Evolutionary conservation across 1,140 invertebrate species (phyloP), one percentile per base, ranked within the genome.

Genomic region (Bombus balteatus): DNA sequence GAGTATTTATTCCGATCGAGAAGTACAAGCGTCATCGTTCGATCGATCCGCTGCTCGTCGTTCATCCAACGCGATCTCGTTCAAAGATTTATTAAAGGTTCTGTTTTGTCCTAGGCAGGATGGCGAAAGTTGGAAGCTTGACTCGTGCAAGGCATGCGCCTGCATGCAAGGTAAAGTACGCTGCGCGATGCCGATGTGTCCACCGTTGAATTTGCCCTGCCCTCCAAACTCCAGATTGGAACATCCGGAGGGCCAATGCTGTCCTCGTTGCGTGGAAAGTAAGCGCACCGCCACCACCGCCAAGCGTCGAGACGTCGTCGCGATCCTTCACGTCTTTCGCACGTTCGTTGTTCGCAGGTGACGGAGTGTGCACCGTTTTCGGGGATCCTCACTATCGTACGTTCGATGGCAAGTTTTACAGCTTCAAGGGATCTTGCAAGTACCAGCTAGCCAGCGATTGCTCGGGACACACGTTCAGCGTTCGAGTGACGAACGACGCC

Each of bases 321-420:
- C 32, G 57, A 22, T 32, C 1, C 32, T 39, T 18, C 47, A 53
- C 47, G 47, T 8, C 18, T 53, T 8, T 53, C 47, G 47, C 47
- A 22, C 47, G 25, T 10, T 68, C 62, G 43, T 8, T 34, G 59
- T 15, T 59, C 82, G 53, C 92, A 97, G 97, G 96, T 81, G 97
- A 98, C 79, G 98, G 98, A 10, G 97, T 98, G 1, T 99, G 98
- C 94, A 98, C 98, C 0, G 98, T 98, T 0, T 99, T 98, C 93
- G 98, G 98, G 2, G 98, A 99, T 94, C 98, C 98, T 1, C 98
- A 99, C 92, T 99, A 99, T 93, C 97, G 97, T 89, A 99, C 98
- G 12, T 99, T 99, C 93, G 98, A 99, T 92, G 98, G 98, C 34
- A 97, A 97, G 91, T 98, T 98, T 85, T 98, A 98, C 93, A 98